Conservation (phyloP, 1,140 invertebrate species). For the Thaumetopoea pityocampa region DNA sequence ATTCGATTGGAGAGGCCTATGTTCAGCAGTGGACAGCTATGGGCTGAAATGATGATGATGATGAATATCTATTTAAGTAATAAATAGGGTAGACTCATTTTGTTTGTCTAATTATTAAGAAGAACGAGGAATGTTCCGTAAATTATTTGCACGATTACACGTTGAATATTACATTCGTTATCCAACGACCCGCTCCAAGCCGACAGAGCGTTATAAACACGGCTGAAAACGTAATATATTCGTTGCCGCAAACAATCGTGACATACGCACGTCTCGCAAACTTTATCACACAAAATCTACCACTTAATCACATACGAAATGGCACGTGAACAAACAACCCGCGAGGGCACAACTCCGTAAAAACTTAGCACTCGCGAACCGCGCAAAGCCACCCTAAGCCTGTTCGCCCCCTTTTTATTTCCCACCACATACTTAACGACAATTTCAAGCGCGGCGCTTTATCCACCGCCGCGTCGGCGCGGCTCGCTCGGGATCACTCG, state of each 20-base stretch:
- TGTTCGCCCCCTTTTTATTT: conserved; percentile 46
- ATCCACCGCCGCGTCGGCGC: conserved; percentile 28
- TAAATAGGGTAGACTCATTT: no score
- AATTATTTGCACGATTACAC: no score
- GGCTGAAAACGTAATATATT: no score
- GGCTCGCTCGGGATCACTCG: conserved; percentile 3
- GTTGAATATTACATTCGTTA: no score
- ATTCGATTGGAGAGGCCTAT: no score
- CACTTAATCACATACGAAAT: conserved; percentile 54
- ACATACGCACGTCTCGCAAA: conserved; percentile 19
- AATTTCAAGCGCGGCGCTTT: conserved; percentile 44
- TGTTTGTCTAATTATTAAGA: no score
- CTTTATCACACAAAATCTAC: conserved; percentile 32
- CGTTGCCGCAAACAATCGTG: not conserved
- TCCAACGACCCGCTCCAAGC: no score
- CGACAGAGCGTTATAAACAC: no score
- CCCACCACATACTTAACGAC: conserved; percentile 59
- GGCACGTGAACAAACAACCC: conserved; percentile 43
- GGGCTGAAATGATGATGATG: no score
- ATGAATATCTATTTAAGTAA: no score
- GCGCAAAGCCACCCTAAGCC: conserved; percentile 44
- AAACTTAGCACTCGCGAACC: conserved; percentile 47
- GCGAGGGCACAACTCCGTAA: conserved; percentile 42
- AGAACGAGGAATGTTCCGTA: no score
- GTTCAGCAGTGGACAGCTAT: no score